These are phyloP conservation scores for Sander vitreus DNA, from an alignment of 2,113 vertebrate genomes.

Conservation along the genomic window DNA sequence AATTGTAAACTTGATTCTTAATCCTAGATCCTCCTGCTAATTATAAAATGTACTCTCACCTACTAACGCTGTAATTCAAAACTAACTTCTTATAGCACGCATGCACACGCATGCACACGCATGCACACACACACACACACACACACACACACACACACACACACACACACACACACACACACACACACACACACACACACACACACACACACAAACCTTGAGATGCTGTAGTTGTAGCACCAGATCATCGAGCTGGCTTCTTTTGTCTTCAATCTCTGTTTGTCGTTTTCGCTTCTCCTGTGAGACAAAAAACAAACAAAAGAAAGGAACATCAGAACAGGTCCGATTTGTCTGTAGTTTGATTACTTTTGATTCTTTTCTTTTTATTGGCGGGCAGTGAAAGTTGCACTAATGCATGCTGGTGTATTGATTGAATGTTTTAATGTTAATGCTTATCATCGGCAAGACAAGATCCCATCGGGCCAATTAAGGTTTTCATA, in stretches of 20 bases:
- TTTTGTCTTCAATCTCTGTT: constrained; percentile 95
- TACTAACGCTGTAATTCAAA: not conserved
- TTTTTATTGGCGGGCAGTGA: not conserved
- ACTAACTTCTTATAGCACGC: not conserved
- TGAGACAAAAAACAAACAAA: constrained; percentile 67
- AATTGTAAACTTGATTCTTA: not conserved
- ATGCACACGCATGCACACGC: not conserved
- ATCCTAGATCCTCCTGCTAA: not conserved
- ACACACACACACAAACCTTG: constrained; percentile 85
- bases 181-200: constrained; percentile 16
- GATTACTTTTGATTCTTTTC: not conserved
- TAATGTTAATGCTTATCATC: constrained; percentile 25
- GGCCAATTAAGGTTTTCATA: constrained; percentile 15
- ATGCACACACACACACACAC: constrained; percentile 16
- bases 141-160: not conserved
- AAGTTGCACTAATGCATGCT: constrained; percentile 1
- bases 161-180: constrained; percentile 19
- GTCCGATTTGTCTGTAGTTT: not conserved
- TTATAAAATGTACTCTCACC: not conserved
- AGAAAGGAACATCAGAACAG: not conserved
- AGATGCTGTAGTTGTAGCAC: constrained; percentile 97
- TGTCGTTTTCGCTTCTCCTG: constrained; percentile 98
- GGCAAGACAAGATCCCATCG: constrained; percentile 2
- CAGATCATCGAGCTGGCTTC: constrained; percentile 94
- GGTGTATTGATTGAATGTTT: constrained; percentile 37